Evolutionary conservation across 2,888 invertebrate genomes (phyloP).

Genomic region (Stenotaenia linearis): DNA sequence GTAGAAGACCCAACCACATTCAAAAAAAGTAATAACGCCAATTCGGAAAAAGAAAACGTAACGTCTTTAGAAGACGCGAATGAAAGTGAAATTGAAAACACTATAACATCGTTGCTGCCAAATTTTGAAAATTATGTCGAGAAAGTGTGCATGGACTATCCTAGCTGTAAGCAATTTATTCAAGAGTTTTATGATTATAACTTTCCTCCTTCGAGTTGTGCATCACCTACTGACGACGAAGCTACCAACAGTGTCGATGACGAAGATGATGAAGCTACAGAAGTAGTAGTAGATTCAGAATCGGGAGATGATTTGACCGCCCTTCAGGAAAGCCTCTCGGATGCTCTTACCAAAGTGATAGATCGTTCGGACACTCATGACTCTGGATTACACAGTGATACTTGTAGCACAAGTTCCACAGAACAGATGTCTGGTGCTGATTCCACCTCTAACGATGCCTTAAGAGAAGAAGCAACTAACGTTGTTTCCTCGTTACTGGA

Average conservation of each 20-base stretch:
- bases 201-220: constrained; percentile 34
- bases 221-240: constrained; percentile 34
- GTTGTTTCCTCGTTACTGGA: not conserved
- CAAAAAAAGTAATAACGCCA: constrained; percentile 1
- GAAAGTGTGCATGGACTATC: constrained; percentile 65
- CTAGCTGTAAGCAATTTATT: constrained; percentile 61
- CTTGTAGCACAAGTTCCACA: constrained; percentile 15
- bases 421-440: not conserved
- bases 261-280: constrained; percentile 30
- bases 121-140: constrained; percentile 64
- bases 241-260: constrained; percentile 30
- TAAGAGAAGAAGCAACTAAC: not conserved
- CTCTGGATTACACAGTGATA: constrained; percentile 31
- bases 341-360: constrained; percentile 28
- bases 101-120: constrained; percentile 41
- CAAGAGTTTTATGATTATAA: constrained; percentile 45
- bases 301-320: constrained; percentile 31
- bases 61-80: not conserved
- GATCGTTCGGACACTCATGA: constrained; percentile 29
- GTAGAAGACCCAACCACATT: constrained; percentile 62
- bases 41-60: not conserved
- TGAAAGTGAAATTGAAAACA: constrained; percentile 18
- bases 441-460: not conserved
- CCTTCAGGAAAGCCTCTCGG: constrained; percentile 31
- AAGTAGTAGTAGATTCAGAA: constrained; percentile 36